A percentile compares a stretch with the other conserved stretches of the same genome.
These are phyloP conservation scores for Physeter macrocephalus DNA, from an alignment of 2,113 vertebrate genomes.

Conservation along the genomic window DNA sequence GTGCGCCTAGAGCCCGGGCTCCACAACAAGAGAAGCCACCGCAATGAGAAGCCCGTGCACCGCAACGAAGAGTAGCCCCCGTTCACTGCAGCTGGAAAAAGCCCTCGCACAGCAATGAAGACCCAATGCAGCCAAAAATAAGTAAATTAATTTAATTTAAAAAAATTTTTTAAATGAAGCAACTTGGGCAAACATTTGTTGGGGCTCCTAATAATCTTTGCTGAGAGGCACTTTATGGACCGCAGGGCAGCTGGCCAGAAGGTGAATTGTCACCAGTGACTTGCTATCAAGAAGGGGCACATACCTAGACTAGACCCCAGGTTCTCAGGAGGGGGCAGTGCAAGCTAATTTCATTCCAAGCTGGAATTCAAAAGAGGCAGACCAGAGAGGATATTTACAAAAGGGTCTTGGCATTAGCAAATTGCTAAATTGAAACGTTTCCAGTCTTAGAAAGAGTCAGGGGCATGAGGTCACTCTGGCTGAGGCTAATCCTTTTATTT, in stretches of 20 bases:
- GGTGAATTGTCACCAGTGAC: background rate
- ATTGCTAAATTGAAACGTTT: constrained; percentile 42
- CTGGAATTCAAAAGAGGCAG: background rate
- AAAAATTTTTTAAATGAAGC: background rate
- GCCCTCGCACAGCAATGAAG: too few species aligned
- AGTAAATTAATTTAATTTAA: too few species aligned
- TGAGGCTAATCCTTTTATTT: constrained; percentile 68
- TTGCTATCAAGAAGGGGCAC: background rate
- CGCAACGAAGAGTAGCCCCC: too few species aligned
- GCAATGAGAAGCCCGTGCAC: too few species aligned
- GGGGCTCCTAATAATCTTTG: background rate
- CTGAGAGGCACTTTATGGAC: background rate
- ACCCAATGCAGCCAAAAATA: too few species aligned
- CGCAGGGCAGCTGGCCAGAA: background rate
- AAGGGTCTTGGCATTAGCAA: constrained; percentile 18
- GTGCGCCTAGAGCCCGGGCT: too few species aligned
- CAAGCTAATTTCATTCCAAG: background rate
- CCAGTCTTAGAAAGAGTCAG: constrained; percentile 35
- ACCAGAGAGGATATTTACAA: background rate
- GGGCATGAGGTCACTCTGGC: background rate
- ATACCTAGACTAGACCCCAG: background rate
- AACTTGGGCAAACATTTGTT: background rate
- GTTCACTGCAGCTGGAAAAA: too few species aligned
- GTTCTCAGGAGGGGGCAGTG: background rate
- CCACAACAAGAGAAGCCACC: too few species aligned